phyloP scores from a whole-genome alignment of 2,113 vertebrate species.

The Polypterus bichir region DNA sequence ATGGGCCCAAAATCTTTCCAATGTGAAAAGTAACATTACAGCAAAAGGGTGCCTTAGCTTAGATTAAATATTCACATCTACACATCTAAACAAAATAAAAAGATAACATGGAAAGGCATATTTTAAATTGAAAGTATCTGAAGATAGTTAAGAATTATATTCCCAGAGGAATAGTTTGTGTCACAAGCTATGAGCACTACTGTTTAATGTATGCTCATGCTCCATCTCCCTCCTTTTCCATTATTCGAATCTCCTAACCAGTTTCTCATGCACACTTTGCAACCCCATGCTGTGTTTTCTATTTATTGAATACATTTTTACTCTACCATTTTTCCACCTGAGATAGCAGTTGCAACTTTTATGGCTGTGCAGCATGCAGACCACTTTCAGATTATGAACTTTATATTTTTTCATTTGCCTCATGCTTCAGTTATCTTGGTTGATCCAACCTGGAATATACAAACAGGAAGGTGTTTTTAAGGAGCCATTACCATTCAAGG shows the following conservation, averaged over 20 bases:
- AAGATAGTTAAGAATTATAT: conserved; percentile 94
- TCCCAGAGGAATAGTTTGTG: conserved; percentile 77
- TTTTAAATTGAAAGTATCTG: conserved; percentile 95
- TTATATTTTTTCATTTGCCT: conserved; percentile 69
- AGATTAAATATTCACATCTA: conserved; percentile 20
- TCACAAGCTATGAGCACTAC: conserved; percentile 80
- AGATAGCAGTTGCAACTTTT: conserved; percentile 93
- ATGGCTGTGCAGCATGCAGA: conserved; percentile 63
- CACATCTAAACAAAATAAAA: conserved; percentile 58
- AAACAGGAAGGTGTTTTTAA: conserved; percentile 77
- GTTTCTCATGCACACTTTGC: conserved; percentile 89
- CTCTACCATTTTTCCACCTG: conserved; percentile 98
- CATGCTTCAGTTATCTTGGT: conserved; percentile 76
- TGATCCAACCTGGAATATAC: conserved; percentile 82
- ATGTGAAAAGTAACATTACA: not conserved
- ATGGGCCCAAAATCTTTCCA: no score
- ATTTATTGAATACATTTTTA: conserved; percentile 99
- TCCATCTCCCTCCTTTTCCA: conserved; percentile 90
- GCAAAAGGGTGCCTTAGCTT: not conserved
- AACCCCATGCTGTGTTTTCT: conserved; percentile 95
- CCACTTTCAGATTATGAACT: conserved; percentile 63
- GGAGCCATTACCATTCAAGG: conserved; percentile 65
- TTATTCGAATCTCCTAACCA: conserved; percentile 87
- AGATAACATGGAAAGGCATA: conserved; percentile 72
- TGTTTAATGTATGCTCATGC: conserved; percentile 98